phyloP scores from a whole-genome alignment of 2,113 vertebrate species.

The Thunnus thynnus region DNA sequence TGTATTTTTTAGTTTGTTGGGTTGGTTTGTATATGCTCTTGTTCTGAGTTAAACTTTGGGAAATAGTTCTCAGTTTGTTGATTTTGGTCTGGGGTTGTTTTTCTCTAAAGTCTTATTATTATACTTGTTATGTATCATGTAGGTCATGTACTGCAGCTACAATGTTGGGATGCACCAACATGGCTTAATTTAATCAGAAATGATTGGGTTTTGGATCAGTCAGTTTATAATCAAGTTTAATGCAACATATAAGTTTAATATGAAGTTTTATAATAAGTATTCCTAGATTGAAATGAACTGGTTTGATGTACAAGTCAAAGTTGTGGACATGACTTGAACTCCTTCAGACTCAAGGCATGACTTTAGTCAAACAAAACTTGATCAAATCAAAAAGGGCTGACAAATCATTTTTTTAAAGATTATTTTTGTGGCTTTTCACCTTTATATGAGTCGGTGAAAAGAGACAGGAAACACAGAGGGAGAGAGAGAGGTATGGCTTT shows the following conservation, averaged over 20 bases:
- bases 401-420: background rate
- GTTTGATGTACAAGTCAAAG: constrained; percentile 8
- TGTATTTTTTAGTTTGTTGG: constrained; percentile 38
- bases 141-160: background rate
- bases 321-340: background rate
- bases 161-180: background rate
- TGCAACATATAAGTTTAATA: too few relatives aligned
- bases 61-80: constrained; percentile 48
- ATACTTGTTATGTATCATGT: background rate
- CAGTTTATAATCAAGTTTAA: background rate
- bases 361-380: background rate
- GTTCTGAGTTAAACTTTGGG: constrained; percentile 40
- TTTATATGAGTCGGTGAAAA: too few relatives aligned
- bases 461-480: too few relatives aligned
- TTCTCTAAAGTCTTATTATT: background rate
- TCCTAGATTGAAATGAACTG: background rate
- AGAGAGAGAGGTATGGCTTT: too few relatives aligned
- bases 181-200: constrained; percentile 7
- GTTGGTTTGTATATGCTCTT: constrained; percentile 26
- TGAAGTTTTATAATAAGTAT: background rate
- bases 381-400: constrained; percentile 3
- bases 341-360: background rate
- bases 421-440: too few relatives aligned
- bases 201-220: background rate
- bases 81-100: constrained; percentile 41